Conservation (phyloP, 2,113 vertebrate species). For the Nesospiza acunhae region DNA sequence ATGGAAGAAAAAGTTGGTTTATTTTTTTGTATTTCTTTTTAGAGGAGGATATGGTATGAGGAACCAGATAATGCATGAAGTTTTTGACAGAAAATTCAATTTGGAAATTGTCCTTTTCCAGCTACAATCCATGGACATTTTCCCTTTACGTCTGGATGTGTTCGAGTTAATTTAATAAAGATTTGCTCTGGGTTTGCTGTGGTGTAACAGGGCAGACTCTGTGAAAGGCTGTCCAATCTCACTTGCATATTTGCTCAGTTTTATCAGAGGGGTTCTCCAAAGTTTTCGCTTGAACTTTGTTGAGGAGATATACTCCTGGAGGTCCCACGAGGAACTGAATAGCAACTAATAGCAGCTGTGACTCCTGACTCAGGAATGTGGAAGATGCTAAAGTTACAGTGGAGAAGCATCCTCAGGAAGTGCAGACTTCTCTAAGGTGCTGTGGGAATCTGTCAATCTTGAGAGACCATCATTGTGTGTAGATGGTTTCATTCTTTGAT, state of each 20-base stretch:
- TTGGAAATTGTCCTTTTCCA: neutral
- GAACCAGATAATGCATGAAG: neutral
- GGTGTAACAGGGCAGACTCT: neutral
- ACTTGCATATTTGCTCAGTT: neutral
- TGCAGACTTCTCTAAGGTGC: neutral
- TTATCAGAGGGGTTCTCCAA: neutral
- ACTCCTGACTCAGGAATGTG: neutral
- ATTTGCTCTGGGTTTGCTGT: neutral
- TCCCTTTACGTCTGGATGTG: neutral
- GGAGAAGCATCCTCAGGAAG: neutral
- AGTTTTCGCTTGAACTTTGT: neutral
- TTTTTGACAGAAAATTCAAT: neutral
- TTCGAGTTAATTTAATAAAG: neutral
- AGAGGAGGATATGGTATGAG: neutral
- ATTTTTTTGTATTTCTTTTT: neutral
- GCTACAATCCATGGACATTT: neutral
- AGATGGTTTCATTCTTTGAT: neutral
- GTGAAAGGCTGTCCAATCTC: neutral
- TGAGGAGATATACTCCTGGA: neutral
- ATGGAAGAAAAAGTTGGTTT: neutral
- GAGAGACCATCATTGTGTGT: fast-evolving
- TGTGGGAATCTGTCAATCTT: neutral
- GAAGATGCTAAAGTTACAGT: neutral
- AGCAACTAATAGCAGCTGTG: neutral
- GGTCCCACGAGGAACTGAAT: neutral